A percentile compares a stretch with the other conserved stretches of the same genome.
Conservation (phyloP, 1,140 invertebrate species). For the Drosophila pallidifrons region DNA sequence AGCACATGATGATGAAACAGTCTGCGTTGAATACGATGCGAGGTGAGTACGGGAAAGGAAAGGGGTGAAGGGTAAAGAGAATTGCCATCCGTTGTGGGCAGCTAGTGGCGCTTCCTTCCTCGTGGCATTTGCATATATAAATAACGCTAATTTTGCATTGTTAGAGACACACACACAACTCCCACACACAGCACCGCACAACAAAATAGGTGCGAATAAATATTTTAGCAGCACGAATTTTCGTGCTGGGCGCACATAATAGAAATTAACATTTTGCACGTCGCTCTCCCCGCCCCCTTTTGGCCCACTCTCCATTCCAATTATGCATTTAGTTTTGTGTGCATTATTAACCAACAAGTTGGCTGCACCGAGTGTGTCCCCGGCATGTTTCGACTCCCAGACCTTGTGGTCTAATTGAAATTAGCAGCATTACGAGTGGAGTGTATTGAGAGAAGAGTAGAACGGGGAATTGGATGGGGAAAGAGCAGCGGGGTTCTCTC, state of each 20-base stretch:
- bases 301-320: slow-evolving; percentile 33
- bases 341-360: slow-evolving; percentile 81
- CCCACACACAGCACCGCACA: slow-evolving; percentile 17
- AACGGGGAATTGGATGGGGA: not conserved
- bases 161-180: slow-evolving; percentile 31
- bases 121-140: slow-evolving; percentile 72
- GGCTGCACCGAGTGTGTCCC: slow-evolving; percentile 52
- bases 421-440: slow-evolving; percentile 55
- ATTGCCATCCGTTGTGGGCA: slow-evolving; percentile 61
- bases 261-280: slow-evolving; percentile 82
- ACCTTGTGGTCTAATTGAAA: slow-evolving; percentile 74
- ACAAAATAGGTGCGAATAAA: slow-evolving; percentile 80
- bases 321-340: slow-evolving; percentile 84
- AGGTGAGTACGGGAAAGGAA: slow-evolving; percentile 63
- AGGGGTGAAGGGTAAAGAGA: too few species aligned
- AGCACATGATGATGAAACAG: slow-evolving; percentile 85
- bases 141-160: slow-evolving; percentile 80
- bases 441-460: not conserved
- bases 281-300: slow-evolving; percentile 30
- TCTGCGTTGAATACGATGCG: slow-evolving; percentile 81
- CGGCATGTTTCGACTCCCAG: slow-evolving; percentile 35
- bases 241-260: slow-evolving; percentile 61
- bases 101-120: slow-evolving; percentile 68
- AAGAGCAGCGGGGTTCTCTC: slow-evolving; percentile 7
- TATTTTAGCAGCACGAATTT: slow-evolving; percentile 67